Evolutionary conservation across 1,140 invertebrate species (phyloP).

Genomic region (Hypsibius dujardini): DNA sequence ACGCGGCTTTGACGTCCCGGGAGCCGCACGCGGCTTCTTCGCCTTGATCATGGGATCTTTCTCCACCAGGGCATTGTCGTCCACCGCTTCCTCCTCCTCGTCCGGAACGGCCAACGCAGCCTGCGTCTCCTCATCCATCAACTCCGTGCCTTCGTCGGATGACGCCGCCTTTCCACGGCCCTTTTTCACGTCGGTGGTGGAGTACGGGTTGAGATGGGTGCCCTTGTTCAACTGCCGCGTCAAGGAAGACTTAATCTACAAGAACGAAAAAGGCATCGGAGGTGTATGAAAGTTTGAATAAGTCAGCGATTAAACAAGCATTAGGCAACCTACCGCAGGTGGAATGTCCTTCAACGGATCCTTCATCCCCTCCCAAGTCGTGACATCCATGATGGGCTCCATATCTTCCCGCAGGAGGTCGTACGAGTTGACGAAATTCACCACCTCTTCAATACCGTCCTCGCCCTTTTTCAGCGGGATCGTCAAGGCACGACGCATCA

Average conservation of each 20-base stretch:
- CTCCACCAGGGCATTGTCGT: constrained; percentile 36
- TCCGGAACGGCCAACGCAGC: constrained; percentile 35
- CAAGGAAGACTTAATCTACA: constrained; percentile 68
- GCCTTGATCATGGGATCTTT: constrained; percentile 64
- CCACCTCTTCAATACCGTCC: constrained; percentile 52
- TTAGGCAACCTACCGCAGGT: constrained; percentile 44
- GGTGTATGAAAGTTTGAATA: background rate
- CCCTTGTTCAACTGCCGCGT: constrained; percentile 79
- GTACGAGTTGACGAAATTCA: constrained; percentile 59
- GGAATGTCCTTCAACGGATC: constrained; percentile 57
- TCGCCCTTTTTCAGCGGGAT: constrained; percentile 36
- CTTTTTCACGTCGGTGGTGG: constrained; percentile 39
- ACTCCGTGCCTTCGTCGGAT: constrained; percentile 36
- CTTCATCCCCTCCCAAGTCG: constrained; percentile 54
- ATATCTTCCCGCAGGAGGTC: constrained; percentile 72
- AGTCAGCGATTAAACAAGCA: background rate
- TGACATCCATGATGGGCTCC: constrained; percentile 64
- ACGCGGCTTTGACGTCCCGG: background rate
- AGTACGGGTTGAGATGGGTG: constrained; percentile 48
- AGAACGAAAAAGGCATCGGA: background rate
- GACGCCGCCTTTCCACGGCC: constrained; percentile 31
- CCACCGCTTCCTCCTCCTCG: constrained; percentile 40
- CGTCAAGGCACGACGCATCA: too few species aligned
- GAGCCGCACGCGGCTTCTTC: constrained; percentile 21
- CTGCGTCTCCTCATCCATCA: constrained; percentile 31